These are phyloP conservation scores for Morpho achilles DNA, from an alignment of 2,888 invertebrate species.

Conservation along the genomic window DNA sequence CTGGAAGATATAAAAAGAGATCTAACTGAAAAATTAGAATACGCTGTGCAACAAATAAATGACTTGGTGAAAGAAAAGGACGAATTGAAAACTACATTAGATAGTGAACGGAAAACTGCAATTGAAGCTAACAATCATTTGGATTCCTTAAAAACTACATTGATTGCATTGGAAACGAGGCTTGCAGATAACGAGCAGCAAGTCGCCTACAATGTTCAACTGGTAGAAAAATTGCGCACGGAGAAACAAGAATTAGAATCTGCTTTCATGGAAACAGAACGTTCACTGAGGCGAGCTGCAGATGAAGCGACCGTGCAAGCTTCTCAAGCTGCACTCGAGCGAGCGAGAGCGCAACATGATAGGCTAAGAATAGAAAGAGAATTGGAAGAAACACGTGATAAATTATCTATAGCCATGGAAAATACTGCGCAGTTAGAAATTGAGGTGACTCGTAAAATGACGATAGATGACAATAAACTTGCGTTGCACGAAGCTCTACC, in stretches of 20 bases:
- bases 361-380: conserved; percentile 83
- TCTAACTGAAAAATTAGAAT: conserved; percentile 62
- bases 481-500: conserved; percentile 45
- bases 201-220: conserved; percentile 43
- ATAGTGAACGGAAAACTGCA: conserved; percentile 41
- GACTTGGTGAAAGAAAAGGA: conserved; percentile 50
- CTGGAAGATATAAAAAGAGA: conserved; percentile 59
- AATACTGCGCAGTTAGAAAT: conserved; percentile 59
- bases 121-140: conserved; percentile 46
- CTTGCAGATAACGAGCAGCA: conserved; percentile 55
- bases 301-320: conserved; percentile 86
- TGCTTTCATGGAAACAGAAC: conserved; percentile 70
- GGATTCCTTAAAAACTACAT: conserved; percentile 43
- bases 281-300: conserved; percentile 81
- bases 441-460: conserved; percentile 66
- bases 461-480: conserved; percentile 48
- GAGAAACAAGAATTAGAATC: conserved; percentile 64
- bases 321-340: conserved; percentile 86
- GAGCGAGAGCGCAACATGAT: conserved; percentile 85
- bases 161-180: conserved; percentile 43
- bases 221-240: conserved; percentile 49
- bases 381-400: conserved; percentile 76
- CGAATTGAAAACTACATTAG: conserved; percentile 42
- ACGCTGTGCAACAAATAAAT: conserved; percentile 52
- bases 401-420: conserved; percentile 54